A percentile compares a stretch with the other conserved stretches of the same genome.
These are phyloP conservation scores for Candidula unifasciata DNA, from an alignment of 2,888 invertebrate genomes.

Conservation along the genomic window DNA sequence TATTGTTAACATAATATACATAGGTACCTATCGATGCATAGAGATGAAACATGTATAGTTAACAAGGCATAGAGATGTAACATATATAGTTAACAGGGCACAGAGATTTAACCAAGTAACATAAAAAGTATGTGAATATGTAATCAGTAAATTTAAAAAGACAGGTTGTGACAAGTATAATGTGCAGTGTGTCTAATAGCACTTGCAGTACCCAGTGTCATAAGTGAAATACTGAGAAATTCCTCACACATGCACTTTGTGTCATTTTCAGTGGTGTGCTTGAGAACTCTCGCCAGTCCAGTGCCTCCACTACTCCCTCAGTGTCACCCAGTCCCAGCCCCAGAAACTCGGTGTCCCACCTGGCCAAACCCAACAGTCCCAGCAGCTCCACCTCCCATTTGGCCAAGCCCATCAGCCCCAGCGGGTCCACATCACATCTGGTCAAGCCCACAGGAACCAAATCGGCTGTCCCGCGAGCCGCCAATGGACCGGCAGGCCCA, in stretches of 20 bases:
- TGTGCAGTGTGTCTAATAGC: too few relatives aligned
- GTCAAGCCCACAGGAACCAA: constrained; percentile 42
- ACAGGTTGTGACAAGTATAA: too few relatives aligned
- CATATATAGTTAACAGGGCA: too few relatives aligned
- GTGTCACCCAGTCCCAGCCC: constrained; percentile 50
- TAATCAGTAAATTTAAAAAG: too few relatives aligned
- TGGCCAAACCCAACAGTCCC: constrained; percentile 44
- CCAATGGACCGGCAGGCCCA: constrained; percentile 47
- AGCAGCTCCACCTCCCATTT: constrained; percentile 43
- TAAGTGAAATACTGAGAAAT: neutral
- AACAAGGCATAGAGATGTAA: too few relatives aligned
- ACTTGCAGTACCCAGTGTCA: too few relatives aligned
- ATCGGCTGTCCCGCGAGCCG: constrained; percentile 44
- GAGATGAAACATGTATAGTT: too few relatives aligned
- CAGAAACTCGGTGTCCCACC: constrained; percentile 48
- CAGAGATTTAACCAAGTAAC: too few relatives aligned
- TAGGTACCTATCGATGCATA: too few relatives aligned
- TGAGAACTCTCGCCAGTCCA: constrained; percentile 45
- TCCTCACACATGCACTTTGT: constrained; percentile 5
- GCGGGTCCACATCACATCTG: constrained; percentile 42
- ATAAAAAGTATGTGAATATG: too few relatives aligned
- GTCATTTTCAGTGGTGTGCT: constrained; percentile 43
- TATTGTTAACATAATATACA: too few relatives aligned
- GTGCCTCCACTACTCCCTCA: constrained; percentile 50
- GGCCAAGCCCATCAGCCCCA: constrained; percentile 46